phyloP scores from a whole-genome alignment of 2,888 invertebrate genomes.

The Dugesia japonica region DNA sequence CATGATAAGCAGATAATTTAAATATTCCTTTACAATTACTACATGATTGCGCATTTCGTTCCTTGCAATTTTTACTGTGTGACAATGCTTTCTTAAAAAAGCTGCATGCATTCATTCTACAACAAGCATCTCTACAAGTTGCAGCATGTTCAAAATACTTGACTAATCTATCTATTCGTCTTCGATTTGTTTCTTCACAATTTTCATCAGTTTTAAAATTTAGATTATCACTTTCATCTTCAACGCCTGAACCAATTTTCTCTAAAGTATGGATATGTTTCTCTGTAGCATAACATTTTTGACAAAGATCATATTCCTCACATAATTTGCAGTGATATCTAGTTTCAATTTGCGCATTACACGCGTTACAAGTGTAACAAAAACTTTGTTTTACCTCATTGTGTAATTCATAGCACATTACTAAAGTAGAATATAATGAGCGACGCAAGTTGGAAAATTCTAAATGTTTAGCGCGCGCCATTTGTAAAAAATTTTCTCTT shows the following conservation, averaged over 20 bases:
- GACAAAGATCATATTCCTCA: slow-evolving; percentile 96
- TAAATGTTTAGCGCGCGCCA: slow-evolving; percentile 92
- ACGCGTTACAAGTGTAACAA: slow-evolving; percentile 93
- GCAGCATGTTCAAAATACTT: slow-evolving; percentile 84
- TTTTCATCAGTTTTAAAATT: slow-evolving; percentile 43
- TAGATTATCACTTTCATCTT: slow-evolving; percentile 31
- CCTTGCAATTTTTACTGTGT: slow-evolving; percentile 85
- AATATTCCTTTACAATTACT: slow-evolving; percentile 97
- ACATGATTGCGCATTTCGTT: slow-evolving; percentile 63
- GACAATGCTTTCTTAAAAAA: slow-evolving; percentile 98
- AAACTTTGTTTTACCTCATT: slow-evolving; percentile 83
- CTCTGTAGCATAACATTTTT: slow-evolving; percentile 77
- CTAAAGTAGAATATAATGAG: slow-evolving; percentile 84
- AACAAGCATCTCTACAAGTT: slow-evolving; percentile 93
- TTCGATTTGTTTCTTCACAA: slow-evolving; percentile 68
- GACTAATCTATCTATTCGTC: slow-evolving; percentile 77
- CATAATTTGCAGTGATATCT: slow-evolving; percentile 82
- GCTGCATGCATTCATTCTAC: slow-evolving; percentile 82
- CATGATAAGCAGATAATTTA: slow-evolving; percentile 92
- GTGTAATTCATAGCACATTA: slow-evolving; percentile 91
- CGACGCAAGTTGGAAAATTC: slow-evolving; percentile 88
- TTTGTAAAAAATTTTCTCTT: slow-evolving; percentile 87
- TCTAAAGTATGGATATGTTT: slow-evolving; percentile 95
- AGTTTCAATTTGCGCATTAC: slow-evolving; percentile 84
- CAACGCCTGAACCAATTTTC: slow-evolving; percentile 61